Percentiles rank a stretch among this genome's conserved stretches.
phyloP scores from a whole-genome alignment of 1,140 invertebrate species.

The Anastrepha ludens region DNA sequence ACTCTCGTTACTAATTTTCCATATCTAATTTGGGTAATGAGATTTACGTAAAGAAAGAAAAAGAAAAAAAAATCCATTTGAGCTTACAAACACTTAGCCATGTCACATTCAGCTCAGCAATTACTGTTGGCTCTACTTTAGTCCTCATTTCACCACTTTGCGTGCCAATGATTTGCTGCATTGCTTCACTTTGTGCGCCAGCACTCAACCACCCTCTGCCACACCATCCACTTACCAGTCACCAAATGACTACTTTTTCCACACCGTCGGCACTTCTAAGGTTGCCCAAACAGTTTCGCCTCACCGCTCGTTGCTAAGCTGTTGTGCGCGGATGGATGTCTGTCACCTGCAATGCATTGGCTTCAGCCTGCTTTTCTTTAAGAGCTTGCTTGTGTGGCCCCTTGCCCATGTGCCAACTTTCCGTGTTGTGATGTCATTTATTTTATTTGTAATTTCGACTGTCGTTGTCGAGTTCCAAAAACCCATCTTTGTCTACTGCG shows the following conservation, averaged over 20 bases:
- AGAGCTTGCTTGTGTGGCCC: not conserved
- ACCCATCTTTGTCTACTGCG: not conserved
- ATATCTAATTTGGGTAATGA: too few relatives aligned
- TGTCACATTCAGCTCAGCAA: not conserved
- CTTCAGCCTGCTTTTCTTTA: too few relatives aligned
- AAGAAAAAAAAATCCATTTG: too few relatives aligned
- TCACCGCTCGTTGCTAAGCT: not conserved
- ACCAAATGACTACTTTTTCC: not conserved
- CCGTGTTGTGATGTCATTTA: constrained; percentile 23
- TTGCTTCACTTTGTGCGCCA: not conserved
- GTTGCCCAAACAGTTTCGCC: not conserved
- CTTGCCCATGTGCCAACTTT: not conserved
- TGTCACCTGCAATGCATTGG: not conserved
- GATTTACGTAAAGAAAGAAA: too few relatives aligned
- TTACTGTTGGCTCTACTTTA: not conserved
- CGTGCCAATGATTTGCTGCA: not conserved
- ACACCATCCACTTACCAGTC: too few relatives aligned
- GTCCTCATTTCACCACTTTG: not conserved
- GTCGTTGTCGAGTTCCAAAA: not conserved
- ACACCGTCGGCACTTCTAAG: not conserved
- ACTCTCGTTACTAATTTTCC: too few relatives aligned
- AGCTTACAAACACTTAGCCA: too few relatives aligned
- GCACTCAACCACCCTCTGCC: not conserved
- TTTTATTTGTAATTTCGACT: constrained; percentile 35
- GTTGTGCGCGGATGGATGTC: not conserved